Percentiles rank a stretch among this genome's conserved stretches.
phyloP scores from a whole-genome alignment of 2,888 invertebrate species.

The Frankliniella intonsa region DNA sequence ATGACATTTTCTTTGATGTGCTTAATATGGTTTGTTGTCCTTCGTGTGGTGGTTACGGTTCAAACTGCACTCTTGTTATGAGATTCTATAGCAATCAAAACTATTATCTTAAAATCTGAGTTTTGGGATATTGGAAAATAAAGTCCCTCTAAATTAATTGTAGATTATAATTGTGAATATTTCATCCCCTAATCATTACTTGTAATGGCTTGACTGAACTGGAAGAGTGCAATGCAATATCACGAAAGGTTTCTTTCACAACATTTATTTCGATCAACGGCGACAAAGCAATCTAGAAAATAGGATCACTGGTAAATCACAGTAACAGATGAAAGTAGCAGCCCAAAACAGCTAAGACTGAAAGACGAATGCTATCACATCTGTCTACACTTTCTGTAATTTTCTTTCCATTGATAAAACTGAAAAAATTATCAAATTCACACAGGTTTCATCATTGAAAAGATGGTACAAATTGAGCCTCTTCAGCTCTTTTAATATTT shows the following conservation, averaged over 20 bases:
- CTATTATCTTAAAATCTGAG: background rate
- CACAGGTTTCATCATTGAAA: no score
- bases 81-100: background rate
- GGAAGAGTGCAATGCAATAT: background rate
- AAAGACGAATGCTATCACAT: background rate
- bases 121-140: background rate
- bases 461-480: no score
- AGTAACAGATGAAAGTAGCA: constrained; percentile 5
- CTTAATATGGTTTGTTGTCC: background rate
- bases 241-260: background rate
- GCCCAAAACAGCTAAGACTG: background rate
- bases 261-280: background rate
- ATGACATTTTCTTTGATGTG: background rate
- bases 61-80: background rate
- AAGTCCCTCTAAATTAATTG: background rate
- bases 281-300: background rate
- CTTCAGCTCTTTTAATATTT: no score
- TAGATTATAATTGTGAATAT: background rate
- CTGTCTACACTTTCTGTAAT: background rate
- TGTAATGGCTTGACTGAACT: background rate
- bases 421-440: no score
- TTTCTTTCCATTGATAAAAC: background rate
- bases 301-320: constrained; percentile 1
- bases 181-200: background rate
- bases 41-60: background rate